Conservation (phyloP, 1,140 invertebrate species). For the Zaprionus tsacasi region DNA sequence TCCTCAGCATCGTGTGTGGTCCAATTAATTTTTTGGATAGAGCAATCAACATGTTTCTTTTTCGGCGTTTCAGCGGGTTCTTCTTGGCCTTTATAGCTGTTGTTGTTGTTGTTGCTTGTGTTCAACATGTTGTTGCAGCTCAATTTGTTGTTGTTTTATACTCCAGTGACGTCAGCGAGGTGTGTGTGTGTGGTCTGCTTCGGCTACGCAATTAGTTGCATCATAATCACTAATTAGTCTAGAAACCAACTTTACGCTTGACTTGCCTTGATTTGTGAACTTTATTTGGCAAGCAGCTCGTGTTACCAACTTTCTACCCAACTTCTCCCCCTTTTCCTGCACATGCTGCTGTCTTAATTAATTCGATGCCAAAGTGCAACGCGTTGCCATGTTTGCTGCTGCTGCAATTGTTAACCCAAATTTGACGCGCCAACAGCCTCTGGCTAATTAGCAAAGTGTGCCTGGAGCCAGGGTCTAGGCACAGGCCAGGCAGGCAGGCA, state of each 20-base stretch:
- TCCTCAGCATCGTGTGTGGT: conserved; percentile 65
- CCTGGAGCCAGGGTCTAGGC: conserved; percentile 10
- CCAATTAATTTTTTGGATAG: conserved; percentile 80
- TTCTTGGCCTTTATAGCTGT: conserved; percentile 56
- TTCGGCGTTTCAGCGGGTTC: conserved; percentile 43
- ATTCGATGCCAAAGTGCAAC: conserved; percentile 81
- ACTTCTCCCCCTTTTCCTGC: conserved; percentile 28
- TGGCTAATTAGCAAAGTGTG: conserved; percentile 77
- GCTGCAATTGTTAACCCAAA: conserved; percentile 68
- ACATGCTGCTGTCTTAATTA: conserved; percentile 74
- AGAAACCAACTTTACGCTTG: conserved; percentile 19
- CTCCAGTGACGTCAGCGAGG: conserved; percentile 19
- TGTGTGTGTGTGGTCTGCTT: conserved; percentile 66
- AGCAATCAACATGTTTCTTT: conserved; percentile 77
- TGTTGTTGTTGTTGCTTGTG: conserved; percentile 51
- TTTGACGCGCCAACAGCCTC: conserved; percentile 65
- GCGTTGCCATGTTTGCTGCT: conserved; percentile 46
- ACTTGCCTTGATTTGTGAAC: conserved; percentile 35
- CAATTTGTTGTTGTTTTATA: conserved; percentile 53
- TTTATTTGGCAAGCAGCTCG: conserved; percentile 8
- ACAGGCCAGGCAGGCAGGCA: neutral
- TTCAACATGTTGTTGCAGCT: conserved; percentile 79
- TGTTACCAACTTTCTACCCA: neutral
- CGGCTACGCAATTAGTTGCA: conserved; percentile 40
- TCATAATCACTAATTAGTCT: conserved; percentile 76